Evolutionary conservation across 1,140 invertebrate species (phyloP), one percentile per base, ranked within the genome.

Genomic region (Diachasmimorpha longicaudata): DNA sequence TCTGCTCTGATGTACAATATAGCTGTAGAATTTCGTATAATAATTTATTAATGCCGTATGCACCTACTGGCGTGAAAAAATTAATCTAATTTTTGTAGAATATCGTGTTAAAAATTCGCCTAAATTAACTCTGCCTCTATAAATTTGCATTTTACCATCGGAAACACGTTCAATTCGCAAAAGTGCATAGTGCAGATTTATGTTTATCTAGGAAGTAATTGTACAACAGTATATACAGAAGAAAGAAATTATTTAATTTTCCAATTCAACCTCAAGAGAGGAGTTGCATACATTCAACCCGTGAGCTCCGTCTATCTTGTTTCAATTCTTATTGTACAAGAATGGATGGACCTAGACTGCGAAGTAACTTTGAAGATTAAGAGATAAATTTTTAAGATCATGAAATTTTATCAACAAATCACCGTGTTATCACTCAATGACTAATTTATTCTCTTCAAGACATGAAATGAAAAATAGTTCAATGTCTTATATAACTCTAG

Each of bases 171-270:
- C 86, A 87, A 87, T 87, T 87, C 86, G 82, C 85, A 82, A 82
- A 82, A 86, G 85, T 87, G 86, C 85, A 86, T 80, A 84, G 80
- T 86, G 86, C 86, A 87, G 86, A 85, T 85, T 84, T 81, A 39
- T 75, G 70, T 78, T 42, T 70, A 46, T 70, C 70, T 76, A 36
- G 70, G 68, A 16, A 55, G 77, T 58, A 68, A 25, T 73, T 77
- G 14, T 79, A 76, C 16, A 52, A 16, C 6, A 31, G 31, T 31
- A 31, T 31, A 6, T 31, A 31, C 31, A 52, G 14, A 52, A n/a
- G n/a, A 52, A 16, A 52, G 13, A 52, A 52, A 52, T 52, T 16
- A 52, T 52, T 46, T 14, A 25, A 52, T 46, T 48, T 68, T 4
- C 36, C 37, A 2, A 31, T 31, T 6, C 6, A 5, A 36, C 14